These are phyloP conservation scores for Pelochelys cantorii DNA, from an alignment of 2,797 vertebrate genomes.

Conservation along the genomic window DNA sequence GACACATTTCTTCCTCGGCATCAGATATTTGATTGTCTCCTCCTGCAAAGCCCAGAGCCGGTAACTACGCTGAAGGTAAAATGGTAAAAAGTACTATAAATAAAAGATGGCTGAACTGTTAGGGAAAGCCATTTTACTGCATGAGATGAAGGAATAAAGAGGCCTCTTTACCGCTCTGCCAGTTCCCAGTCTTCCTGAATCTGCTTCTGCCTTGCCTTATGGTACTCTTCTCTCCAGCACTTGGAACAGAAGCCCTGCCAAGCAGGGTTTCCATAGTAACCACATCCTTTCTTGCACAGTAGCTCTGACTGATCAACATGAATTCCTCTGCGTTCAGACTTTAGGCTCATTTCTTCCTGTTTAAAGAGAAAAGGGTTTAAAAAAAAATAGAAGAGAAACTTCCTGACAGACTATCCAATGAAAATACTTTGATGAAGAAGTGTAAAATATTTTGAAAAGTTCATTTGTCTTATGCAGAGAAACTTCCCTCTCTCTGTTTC, in stretches of 20 bases:
- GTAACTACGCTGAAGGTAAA: not conserved
- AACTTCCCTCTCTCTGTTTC: not conserved
- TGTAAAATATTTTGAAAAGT: conserved; percentile 27
- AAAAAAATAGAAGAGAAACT: not conserved
- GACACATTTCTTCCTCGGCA: not conserved
- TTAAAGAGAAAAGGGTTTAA: conserved; percentile 39
- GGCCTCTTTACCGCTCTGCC: conserved; percentile 89
- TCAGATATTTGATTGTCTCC: not conserved
- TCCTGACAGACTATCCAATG: not conserved
- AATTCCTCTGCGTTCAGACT: conserved; percentile 93
- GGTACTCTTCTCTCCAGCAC: conserved; percentile 98
- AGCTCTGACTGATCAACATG: conserved; percentile 97
- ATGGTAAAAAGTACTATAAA: not conserved
- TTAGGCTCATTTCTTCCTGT: conserved; percentile 90
- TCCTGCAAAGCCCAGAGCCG: not conserved
- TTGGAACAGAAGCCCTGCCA: conserved; percentile 99
- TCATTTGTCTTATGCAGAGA: not conserved
- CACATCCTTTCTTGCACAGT: conserved; percentile 97
- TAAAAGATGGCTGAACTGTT: not conserved
- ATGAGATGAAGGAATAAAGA: conserved; percentile 14
- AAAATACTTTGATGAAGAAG: conserved; percentile 8
- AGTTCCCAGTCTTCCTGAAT: conserved; percentile 98
- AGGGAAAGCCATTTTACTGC: not conserved
- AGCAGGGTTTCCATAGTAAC: conserved; percentile 96
- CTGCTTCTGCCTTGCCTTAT: conserved; percentile 94